Evolutionary conservation across 2,113 vertebrate species (phyloP).

Genomic region (Scomber scombrus): DNA sequence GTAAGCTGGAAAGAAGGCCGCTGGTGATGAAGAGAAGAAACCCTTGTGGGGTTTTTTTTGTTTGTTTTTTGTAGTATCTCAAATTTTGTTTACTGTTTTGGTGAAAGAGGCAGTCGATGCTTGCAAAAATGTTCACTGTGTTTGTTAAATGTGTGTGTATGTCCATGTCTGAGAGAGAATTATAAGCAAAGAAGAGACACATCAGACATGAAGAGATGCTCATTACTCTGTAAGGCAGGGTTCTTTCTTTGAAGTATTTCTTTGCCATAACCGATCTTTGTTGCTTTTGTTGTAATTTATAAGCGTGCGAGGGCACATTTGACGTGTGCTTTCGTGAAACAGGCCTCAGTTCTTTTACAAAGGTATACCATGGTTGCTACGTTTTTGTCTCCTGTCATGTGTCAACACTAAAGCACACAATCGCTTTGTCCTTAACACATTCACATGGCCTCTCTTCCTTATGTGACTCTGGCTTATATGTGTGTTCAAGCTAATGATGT

Average conservation of each 20-base stretch:
- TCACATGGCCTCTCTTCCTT: slow-evolving; percentile 38
- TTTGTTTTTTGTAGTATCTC: slow-evolving; percentile 25
- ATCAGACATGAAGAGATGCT: slow-evolving; percentile 42
- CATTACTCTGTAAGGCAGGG: slow-evolving; percentile 47
- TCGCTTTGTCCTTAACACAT: slow-evolving; percentile 37
- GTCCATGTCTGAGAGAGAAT: slow-evolving; percentile 23
- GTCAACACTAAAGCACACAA: slow-evolving; percentile 68
- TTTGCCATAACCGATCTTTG: slow-evolving; percentile 46
- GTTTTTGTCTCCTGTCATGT: slow-evolving; percentile 48
- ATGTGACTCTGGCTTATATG: slow-evolving; percentile 17
- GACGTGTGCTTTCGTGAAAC: slow-evolving; percentile 24
- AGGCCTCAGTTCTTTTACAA: slow-evolving; percentile 9
- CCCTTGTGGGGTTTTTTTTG: background rate
- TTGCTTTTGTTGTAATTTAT: slow-evolving; percentile 57
- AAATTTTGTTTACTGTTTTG: slow-evolving; percentile 52
- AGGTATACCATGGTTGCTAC: slow-evolving; percentile 18
- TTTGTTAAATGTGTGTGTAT: slow-evolving; percentile 8
- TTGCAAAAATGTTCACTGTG: slow-evolving; percentile 20
- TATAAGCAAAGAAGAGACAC: slow-evolving; percentile 49
- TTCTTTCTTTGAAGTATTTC: slow-evolving; percentile 37
- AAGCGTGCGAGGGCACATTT: background rate
- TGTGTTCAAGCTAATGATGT: slow-evolving; percentile 10
- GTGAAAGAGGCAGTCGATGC: slow-evolving; percentile 12
- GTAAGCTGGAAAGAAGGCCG: slow-evolving; percentile 13
- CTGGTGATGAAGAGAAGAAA: slow-evolving; percentile 24